These are phyloP conservation scores for Drosophila cardini DNA, from an alignment of 1,140 invertebrate genomes.

Conservation along the genomic window DNA sequence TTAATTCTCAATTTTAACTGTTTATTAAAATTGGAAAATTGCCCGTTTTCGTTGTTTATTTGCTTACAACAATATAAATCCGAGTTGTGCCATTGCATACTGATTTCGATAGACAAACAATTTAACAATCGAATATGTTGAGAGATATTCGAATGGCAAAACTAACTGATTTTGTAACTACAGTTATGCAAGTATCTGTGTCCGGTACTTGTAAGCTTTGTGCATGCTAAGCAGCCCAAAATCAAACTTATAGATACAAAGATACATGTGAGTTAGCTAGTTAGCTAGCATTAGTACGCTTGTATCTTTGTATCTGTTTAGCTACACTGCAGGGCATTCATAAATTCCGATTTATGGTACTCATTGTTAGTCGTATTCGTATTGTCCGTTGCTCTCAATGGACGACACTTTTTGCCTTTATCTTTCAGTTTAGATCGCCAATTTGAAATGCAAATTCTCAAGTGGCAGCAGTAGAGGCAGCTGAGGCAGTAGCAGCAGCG, in stretches of 20 bases:
- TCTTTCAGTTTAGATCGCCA: constrained; percentile 66
- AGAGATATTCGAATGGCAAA: constrained; percentile 13
- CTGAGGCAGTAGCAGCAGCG: constrained; percentile 32
- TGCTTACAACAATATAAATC: constrained; percentile 69
- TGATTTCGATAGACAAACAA: constrained; percentile 49
- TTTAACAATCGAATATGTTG: constrained; percentile 12
- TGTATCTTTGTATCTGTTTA: background rate
- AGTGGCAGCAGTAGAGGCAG: constrained; percentile 28
- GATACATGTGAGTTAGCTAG: background rate
- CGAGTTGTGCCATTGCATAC: constrained; percentile 62
- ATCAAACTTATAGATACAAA: background rate
- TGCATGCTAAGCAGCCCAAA: constrained; percentile 47
- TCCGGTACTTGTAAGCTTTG: constrained; percentile 14
- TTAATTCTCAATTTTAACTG: constrained; percentile 81
- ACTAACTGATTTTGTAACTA: constrained; percentile 38
- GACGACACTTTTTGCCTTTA: constrained; percentile 54
- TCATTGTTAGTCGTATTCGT: background rate
- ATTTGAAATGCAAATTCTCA: constrained; percentile 72
- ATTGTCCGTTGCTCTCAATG: constrained; percentile 34
- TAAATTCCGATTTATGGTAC: constrained; percentile 16
- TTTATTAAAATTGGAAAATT: constrained; percentile 75
- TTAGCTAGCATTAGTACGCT: background rate
- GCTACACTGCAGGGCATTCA: constrained; percentile 26
- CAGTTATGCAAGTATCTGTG: constrained; percentile 58
- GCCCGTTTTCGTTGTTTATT: constrained; percentile 23